A percentile compares a stretch with the other conserved stretches of the same genome.
phyloP scores from a whole-genome alignment of 2,888 invertebrate genomes.

The Limnephilus marmoratus region DNA sequence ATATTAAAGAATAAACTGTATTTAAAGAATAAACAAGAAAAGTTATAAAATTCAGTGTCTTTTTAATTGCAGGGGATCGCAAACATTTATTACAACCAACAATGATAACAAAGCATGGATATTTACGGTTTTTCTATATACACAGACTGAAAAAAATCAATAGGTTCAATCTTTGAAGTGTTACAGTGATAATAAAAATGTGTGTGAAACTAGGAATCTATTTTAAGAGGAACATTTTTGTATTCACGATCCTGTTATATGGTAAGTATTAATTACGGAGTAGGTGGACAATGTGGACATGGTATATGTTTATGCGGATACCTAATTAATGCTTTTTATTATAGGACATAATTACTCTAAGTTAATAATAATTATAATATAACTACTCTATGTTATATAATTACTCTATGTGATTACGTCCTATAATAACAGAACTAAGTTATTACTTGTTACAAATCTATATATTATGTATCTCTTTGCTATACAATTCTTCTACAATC shows the following conservation, averaged over 20 bases:
- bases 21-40: too few species aligned
- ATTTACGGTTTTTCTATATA: constrained; percentile 5
- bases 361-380: too few species aligned
- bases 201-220: constrained; percentile 5
- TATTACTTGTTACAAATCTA: not conserved
- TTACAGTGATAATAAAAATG: not conserved
- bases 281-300: not conserved
- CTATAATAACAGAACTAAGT: not conserved
- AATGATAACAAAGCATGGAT: not conserved
- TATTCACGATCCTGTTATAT: constrained; percentile 35
- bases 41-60: not conserved
- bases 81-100: not conserved
- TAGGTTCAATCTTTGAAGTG: not conserved
- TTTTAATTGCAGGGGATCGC: not conserved
- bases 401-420: too few species aligned
- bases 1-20: too few species aligned
- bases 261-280: constrained; percentile 17
- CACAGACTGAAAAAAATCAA: constrained; percentile 15
- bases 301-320: not conserved
- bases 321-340: too few species aligned
- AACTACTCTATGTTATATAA: too few species aligned
- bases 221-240: constrained; percentile 21
- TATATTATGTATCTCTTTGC: not conserved
- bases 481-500: not conserved
- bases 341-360: too few species aligned